These are phyloP conservation scores for Panthera tigris DNA, from an alignment of 2,113 vertebrate species.

Conservation along the genomic window DNA sequence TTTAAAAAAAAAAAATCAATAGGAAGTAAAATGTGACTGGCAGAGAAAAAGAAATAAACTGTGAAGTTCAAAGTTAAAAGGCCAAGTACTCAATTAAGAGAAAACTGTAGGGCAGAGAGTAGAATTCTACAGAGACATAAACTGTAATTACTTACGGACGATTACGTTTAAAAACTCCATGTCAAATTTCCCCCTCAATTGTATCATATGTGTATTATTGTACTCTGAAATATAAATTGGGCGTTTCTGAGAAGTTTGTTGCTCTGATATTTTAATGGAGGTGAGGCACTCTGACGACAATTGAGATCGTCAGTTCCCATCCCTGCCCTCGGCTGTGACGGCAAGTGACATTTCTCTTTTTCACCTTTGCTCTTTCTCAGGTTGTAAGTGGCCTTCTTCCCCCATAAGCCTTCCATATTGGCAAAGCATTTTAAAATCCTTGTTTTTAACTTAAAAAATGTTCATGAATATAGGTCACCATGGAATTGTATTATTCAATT, in stretches of 20 bases:
- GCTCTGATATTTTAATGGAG: not conserved
- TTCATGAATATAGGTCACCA: not conserved
- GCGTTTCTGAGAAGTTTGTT: not conserved
- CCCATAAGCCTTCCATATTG: not conserved
- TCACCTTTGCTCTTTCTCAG: not conserved
- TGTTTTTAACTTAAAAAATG: not conserved
- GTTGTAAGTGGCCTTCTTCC: not conserved
- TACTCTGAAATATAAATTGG: not conserved
- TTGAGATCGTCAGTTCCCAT: accelerated
- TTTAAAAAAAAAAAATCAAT: not conserved
- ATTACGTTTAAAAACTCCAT: not conserved
- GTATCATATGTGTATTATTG: not conserved
- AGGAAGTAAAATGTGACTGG: not conserved
- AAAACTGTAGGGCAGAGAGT: not conserved
- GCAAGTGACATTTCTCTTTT: not conserved
- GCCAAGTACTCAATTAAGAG: not conserved
- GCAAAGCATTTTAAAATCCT: not conserved
- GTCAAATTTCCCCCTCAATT: not conserved
- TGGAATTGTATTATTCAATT: not conserved
- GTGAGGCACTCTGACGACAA: no score
- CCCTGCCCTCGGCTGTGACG: not conserved
- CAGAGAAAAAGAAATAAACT: not conserved
- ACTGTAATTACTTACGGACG: not conserved
- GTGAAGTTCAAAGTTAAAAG: not conserved
- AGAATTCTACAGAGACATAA: not conserved